Percentiles rank a stretch among this genome's conserved stretches.
phyloP scores from a whole-genome alignment of 2,113 vertebrate species.

The Chauna torquata region DNA sequence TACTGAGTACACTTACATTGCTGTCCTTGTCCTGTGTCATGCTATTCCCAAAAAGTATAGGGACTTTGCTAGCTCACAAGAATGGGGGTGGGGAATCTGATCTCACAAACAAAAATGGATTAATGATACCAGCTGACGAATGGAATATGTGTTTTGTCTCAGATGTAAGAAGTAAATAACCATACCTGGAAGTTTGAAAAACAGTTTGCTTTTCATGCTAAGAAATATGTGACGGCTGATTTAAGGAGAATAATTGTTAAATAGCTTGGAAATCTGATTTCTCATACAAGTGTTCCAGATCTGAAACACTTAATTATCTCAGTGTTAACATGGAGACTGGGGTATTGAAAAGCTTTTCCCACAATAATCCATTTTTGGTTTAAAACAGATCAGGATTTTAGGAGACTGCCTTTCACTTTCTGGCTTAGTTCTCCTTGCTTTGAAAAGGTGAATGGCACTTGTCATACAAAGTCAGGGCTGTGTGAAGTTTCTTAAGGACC shows the following conservation, averaged over 20 bases:
- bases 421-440: neutral
- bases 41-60: neutral
- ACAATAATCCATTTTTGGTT: neutral
- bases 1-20: neutral
- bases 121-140: neutral
- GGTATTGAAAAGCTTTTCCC: neutral
- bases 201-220: neutral
- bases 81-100: neutral
- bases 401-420: neutral
- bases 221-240: neutral
- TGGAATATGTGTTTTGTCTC: neutral
- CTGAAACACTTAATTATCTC: neutral
- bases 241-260: neutral
- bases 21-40: neutral
- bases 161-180: neutral
- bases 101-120: neutral
- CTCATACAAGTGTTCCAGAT: neutral
- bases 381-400: neutral
- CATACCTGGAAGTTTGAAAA: neutral
- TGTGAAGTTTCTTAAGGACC: neutral
- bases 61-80: neutral
- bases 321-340: neutral
- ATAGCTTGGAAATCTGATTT: neutral
- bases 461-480: rapidly evolving
- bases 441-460: neutral